Base-by-base conservation (phyloP, 2,113 vertebrate species). In the Cairina moschata region DNA sequence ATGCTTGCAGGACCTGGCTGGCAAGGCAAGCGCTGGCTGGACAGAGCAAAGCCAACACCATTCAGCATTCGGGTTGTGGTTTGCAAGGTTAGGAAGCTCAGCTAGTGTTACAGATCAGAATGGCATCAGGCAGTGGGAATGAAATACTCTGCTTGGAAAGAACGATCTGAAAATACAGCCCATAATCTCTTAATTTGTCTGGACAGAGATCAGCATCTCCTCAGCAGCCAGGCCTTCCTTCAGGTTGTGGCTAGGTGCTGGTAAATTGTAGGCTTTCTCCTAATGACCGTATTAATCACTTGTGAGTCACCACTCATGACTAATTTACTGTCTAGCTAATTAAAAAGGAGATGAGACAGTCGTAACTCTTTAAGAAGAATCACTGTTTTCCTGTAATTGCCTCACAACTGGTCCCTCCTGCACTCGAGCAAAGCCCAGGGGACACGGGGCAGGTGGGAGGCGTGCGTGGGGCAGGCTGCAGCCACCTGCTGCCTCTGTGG, bases 391-490 rank as follows among this genome's bases (percentile, higher is more conserved):
- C 66, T 84, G 65, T 3, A 48, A 6, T 72, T 83, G 75, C 42
- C 36, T 78, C 52, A 31, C 32, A 66, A 69, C 60, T 46, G 11
- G 50, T 83, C 44, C 18, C 29, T 26, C 11, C 67, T 14, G 73
- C 3, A 0, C 26, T 0, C 2, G 0, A 9, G 76, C 44, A 46
- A 16, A 62, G 46, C 85, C 6, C 0, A 1, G 82, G 26, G 34
- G 48, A 4, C 1, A 1, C 50, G 2, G 52, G 40, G 75, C 22
- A 3, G 13, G 21, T 1, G 3, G 34, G 1, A 31, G 15, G 40
- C 10, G 34, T 4, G 8, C 44, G 17, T 13, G 0, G 21, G 17
- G 42, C 34, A 18, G 63, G 2, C 32, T 26, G n/a, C 31, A 36
- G 63, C 56, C 8, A 1, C 60, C 48, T 26, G 44, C 54, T 13